phyloP scores from a whole-genome alignment of 2,797 vertebrate species.

The Ateles fusciceps region DNA sequence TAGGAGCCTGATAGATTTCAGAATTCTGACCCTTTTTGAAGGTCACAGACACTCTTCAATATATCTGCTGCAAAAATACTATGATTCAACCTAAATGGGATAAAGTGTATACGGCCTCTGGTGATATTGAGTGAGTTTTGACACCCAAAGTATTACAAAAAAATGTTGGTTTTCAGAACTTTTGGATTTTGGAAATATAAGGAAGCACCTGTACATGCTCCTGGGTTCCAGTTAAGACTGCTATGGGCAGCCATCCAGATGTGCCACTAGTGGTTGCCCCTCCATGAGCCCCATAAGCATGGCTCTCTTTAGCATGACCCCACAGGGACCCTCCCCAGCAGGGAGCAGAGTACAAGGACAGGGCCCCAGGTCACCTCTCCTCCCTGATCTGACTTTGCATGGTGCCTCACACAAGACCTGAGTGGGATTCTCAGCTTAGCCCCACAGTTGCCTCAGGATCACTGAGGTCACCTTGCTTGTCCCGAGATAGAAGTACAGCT shows the following conservation, averaged over 20 bases:
- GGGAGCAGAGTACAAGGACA: background rate
- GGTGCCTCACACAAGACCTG: background rate
- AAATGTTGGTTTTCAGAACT: background rate
- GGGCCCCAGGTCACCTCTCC: too few species aligned
- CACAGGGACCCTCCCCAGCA: background rate
- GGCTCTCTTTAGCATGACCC: background rate
- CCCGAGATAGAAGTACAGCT: background rate
- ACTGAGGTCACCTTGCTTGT: background rate
- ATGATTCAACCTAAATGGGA: background rate
- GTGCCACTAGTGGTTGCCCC: too few species aligned
- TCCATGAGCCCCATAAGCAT: background rate
- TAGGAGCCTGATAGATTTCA: background rate
- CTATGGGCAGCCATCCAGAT: background rate
- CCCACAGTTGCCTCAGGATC: background rate
- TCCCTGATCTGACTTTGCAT: background rate
- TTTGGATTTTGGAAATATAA: background rate
- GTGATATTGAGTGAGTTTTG: background rate
- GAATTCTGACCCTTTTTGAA: background rate
- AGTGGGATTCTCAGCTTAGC: background rate
- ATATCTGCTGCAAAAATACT: background rate
- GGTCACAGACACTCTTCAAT: background rate
- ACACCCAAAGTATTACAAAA: background rate
- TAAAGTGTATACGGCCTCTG: background rate
- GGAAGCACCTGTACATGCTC: background rate
- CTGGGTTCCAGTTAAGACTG: background rate